Evolutionary conservation across 2,888 invertebrate species (phyloP).

Genomic region (Plagiodera versicolora): DNA sequence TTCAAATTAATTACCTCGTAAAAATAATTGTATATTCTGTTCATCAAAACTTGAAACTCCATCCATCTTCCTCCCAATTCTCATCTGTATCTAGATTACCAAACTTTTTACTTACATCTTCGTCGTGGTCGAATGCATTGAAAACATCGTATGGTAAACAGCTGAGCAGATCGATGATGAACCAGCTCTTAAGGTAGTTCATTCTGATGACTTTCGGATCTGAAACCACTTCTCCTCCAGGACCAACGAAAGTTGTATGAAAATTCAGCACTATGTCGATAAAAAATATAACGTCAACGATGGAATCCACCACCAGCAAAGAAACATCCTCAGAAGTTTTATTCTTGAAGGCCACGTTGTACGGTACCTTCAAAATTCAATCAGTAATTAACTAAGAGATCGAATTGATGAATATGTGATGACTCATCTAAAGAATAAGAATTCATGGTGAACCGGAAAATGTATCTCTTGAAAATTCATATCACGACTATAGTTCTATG

Average conservation of each 20-base stretch:
- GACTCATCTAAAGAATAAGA: too few relatives aligned
- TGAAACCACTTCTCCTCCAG: slow-evolving; percentile 94
- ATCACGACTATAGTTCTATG: too few relatives aligned
- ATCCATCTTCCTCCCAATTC: too few relatives aligned
- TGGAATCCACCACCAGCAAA: slow-evolving; percentile 92
- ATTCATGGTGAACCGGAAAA: too few relatives aligned
- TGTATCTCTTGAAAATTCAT: too few relatives aligned
- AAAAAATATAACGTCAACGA: slow-evolving; percentile 99
- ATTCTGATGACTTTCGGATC: slow-evolving; percentile 97
- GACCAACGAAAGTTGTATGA: slow-evolving; percentile 99
- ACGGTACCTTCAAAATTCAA: slow-evolving; percentile 20
- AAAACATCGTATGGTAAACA: slow-evolving; percentile 99
- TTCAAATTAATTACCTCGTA: too few relatives aligned
- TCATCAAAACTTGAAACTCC: too few relatives aligned
- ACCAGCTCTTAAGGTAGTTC: slow-evolving; percentile 99
- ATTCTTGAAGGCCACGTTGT: slow-evolving; percentile 78
- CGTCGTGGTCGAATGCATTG: slow-evolving; percentile 99
- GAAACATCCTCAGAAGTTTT: slow-evolving; percentile 97
- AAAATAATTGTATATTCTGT: too few relatives aligned
- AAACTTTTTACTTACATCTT: slow-evolving; percentile 71
- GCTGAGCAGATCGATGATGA: slow-evolving; percentile 97
- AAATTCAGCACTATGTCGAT: slow-evolving; percentile 99
- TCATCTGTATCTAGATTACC: not conserved
- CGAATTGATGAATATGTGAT: too few relatives aligned
- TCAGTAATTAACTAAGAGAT: not conserved